These are phyloP conservation scores for Sebastes minor DNA, from an alignment of 2,797 vertebrate genomes.

Conservation along the genomic window DNA sequence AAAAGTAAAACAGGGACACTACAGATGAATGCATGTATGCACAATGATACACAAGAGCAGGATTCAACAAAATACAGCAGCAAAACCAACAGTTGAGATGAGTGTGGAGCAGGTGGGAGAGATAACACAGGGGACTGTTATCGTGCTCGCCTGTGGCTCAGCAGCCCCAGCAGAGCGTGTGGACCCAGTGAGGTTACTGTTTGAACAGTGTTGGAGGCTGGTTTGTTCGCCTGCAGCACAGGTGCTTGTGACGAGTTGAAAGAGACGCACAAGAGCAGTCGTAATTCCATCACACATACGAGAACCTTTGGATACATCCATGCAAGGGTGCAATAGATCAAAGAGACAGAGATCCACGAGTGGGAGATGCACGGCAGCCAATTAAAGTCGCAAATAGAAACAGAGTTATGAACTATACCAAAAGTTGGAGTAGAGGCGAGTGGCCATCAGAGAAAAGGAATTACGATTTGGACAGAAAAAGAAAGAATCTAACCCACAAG, in stretches of 20 bases:
- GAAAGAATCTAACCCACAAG: not conserved
- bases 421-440: not conserved
- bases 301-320: not conserved
- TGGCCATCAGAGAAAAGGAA: not conserved
- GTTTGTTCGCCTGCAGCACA: not conserved
- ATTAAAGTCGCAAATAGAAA: slow-evolving; percentile 7
- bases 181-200: not conserved
- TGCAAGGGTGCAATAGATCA: slow-evolving; percentile 7
- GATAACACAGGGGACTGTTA: not conserved
- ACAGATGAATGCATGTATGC: slow-evolving; percentile 13
- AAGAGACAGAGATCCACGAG: slow-evolving; percentile 4
- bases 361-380: not conserved
- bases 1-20: not conserved
- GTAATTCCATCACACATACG: slow-evolving; percentile 1
- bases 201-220: slow-evolving; percentile 9
- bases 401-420: not conserved
- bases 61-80: not conserved
- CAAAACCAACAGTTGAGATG: not conserved
- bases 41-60: slow-evolving; percentile 15
- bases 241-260: not conserved
- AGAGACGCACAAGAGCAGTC: not conserved
- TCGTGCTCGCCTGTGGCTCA: not conserved
- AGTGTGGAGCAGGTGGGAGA: slow-evolving; percentile 4
- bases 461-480: not conserved
- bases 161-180: not conserved